phyloP scores from a whole-genome alignment of 2,888 invertebrate genomes.

The Parochlus steinenii region DNA sequence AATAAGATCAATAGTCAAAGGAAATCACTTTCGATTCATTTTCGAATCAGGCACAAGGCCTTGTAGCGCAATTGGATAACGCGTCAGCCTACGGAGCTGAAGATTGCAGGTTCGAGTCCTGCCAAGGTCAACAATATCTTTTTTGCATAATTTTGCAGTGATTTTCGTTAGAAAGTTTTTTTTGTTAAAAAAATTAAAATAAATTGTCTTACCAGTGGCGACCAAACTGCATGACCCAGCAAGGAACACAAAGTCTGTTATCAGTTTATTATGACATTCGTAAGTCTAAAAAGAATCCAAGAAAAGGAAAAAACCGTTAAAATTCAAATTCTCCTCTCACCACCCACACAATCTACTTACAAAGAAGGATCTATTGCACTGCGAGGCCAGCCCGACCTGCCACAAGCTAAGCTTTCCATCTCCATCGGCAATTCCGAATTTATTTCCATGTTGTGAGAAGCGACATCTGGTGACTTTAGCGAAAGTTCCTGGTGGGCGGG shows the following conservation, averaged over 20 bases:
- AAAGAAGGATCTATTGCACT: conserved; percentile 67
- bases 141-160: too few relatives aligned
- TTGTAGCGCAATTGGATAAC: too few relatives aligned
- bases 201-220: conserved; percentile 52
- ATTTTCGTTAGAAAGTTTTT: too few relatives aligned
- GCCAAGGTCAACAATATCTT: too few relatives aligned
- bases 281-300: conserved; percentile 52
- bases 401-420: conserved; percentile 94
- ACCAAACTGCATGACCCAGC: conserved; percentile 96
- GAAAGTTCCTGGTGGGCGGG: conserved; percentile 85
- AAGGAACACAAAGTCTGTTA: conserved; percentile 93
- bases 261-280: conserved; percentile 93
- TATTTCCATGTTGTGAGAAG: conserved; percentile 93
- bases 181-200: conserved; percentile 3
- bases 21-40: not conserved
- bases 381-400: conserved; percentile 70
- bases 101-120: too few relatives aligned
- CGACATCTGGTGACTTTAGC: conserved; percentile 91
- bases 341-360: too few relatives aligned
- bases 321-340: conserved; percentile 1
- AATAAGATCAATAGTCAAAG: conserved; percentile 7
- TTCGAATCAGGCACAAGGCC: too few relatives aligned
- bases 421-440: conserved; percentile 95
- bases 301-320: conserved; percentile 10
- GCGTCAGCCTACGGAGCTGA: too few relatives aligned